Evolutionary conservation across 2,888 invertebrate species (phyloP), one percentile per base, ranked within the genome.

Genomic region (Aleiodes leptofemur): DNA sequence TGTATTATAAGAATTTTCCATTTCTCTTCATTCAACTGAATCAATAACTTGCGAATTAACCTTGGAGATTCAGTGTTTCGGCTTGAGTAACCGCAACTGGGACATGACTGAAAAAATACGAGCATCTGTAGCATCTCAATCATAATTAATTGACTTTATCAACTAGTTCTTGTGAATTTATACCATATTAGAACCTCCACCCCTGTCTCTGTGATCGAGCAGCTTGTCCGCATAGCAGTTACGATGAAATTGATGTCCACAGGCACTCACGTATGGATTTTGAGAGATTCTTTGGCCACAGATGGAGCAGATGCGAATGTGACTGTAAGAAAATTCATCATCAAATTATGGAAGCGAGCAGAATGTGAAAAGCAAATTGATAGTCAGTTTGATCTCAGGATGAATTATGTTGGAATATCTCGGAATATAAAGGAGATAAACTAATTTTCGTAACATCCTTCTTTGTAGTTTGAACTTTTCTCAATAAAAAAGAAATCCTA

Each of bases 221-320:
- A 64, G 64, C 23, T 23, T 43, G 13, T 64, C 64, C 0, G 38
- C 43, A 64, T 64, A 64, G 48, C 64, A 64, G 3, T 11, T 9
- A 14, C 64, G 38, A 23, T 64, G 64, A 7, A 48, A 43, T 38
- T 23, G 16, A 64, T 64, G 64, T 5, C 48, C 64, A 48, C 64
- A 64, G 6, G 1, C 6, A 3, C 16, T 14, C 11, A 8, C 48
- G 23, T 64, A 14, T 1, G 3, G 4, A 64, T 64, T 64, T 7
- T 1, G 1, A 7, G 9, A 16, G 14, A 64, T 43, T 64, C 64
- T 64, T 14, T 9, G 64, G 7, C 64, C 64, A 9, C 64, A 64
- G 23, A 64, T 43, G 23, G 23, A 48, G 48, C 64, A 64, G 6
- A 13, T 23, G 16, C 1, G 34, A 38, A 34, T n/a, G 5, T 4